phyloP scores from a whole-genome alignment of 2,113 vertebrate species.

The Zingel zingel region DNA sequence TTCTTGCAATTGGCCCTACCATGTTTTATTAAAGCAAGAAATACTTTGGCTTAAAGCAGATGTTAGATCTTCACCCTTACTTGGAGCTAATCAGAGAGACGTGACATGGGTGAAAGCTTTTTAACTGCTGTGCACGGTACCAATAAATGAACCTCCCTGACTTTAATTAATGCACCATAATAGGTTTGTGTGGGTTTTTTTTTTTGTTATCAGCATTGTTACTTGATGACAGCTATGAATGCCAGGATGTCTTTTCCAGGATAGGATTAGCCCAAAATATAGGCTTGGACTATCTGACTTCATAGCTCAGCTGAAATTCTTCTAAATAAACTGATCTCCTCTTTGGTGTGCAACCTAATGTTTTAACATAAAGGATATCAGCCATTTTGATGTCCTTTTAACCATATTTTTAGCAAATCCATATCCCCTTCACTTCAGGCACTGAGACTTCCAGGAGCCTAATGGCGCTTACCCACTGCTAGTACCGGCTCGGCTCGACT shows the following conservation, averaged over 20 bases:
- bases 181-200: conserved; percentile 8
- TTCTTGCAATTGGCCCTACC: not conserved
- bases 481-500: too few relatives aligned
- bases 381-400: conserved; percentile 24
- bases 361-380: conserved; percentile 16
- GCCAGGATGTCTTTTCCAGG: not conserved
- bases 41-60: conserved; percentile 21
- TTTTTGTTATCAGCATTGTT: conserved; percentile 14
- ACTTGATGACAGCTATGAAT: conserved; percentile 22
- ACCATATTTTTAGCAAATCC: conserved; percentile 28
- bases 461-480: too few relatives aligned
- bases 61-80: conserved; percentile 34
- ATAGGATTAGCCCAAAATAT: conserved; percentile 15
- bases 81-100: conserved; percentile 33
- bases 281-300: conserved; percentile 24
- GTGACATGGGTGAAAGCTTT: conserved; percentile 48
- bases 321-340: conserved; percentile 12
- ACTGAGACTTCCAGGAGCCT: conserved; percentile 2
- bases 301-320: conserved; percentile 4
- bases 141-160: conserved; percentile 29
- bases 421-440: conserved; percentile 3
- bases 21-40: conserved; percentile 42
- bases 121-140: conserved; percentile 33
- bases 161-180: conserved; percentile 34
- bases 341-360: not conserved